Evolutionary conservation across 2,113 vertebrate species (phyloP), one percentile per base, ranked within the genome.

Genomic region (Erythrolamprus reginae): DNA sequence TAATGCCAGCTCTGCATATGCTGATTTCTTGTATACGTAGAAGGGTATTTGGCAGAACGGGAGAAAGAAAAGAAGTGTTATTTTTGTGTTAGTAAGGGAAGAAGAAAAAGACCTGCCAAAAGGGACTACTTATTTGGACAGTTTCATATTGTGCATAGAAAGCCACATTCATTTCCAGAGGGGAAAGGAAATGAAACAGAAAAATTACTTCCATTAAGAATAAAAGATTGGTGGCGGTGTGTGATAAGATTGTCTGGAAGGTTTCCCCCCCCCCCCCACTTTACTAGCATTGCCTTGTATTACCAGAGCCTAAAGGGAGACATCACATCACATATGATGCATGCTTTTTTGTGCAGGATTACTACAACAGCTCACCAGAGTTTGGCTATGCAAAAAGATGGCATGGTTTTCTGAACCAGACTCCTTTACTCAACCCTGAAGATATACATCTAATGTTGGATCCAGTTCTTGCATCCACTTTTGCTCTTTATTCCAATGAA

Each of bases 131-230:
- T 95, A 91, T 93, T 92, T 84, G 88, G 77, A 88, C 92, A 90
- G 85, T 70, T 0, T 70, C 0, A 6, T 94, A 88, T 94, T 94
- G 94, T 94, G 94, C 96, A 95, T 93, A 95, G 95, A 93, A 96
- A 95, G 92, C 93, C 90, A 1, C 0, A 90, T 95, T 96, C 92
- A 91, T 92, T 93, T 93, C 94, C 89, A 61, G 82, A 96, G 94
- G 93, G 87, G 87, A 95, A 92, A 92, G 93, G 94, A 96, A 96
- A 96, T 96, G 94, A 96, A 96, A 96, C 95, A 96, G 95, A 96
- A 96, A 96, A 96, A 94, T 91, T 47, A 93, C 85, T 95, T 94
- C 93, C 93, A 94, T 95, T 95, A 96, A 96, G 95, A 90, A 84
- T 92, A 94, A 94, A 94, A 86, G 84, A 91, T 92, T 84, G 33